A percentile compares a stretch with the other conserved stretches of the same genome.
Conservation (phyloP, 1,140 invertebrate genomes). For the Neodiprion virginianus region DNA sequence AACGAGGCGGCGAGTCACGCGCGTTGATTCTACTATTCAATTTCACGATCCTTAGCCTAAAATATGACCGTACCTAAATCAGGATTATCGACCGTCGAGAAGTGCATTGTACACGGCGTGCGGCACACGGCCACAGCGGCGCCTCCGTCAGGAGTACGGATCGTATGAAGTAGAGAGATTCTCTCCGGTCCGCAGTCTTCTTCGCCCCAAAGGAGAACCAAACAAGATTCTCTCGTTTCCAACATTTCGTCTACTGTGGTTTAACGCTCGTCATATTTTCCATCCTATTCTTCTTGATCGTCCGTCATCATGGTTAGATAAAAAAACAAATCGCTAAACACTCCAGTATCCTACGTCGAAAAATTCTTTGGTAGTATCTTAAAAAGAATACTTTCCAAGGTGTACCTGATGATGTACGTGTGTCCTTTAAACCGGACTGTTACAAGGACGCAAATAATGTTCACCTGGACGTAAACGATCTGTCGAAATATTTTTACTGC, state of each 20-base stretch:
- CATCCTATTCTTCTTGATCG: too few relatives aligned
- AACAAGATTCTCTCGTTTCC: neutral
- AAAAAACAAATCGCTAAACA: too few relatives aligned
- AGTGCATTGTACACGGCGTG: slow-evolving; percentile 17
- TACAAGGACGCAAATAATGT: neutral
- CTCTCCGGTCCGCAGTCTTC: neutral
- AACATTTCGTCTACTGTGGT: neutral
- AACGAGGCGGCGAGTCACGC: slow-evolving; percentile 19
- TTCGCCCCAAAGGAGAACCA: neutral
- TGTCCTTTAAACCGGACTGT: neutral
- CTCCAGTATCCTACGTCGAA: too few relatives aligned
- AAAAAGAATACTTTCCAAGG: neutral
- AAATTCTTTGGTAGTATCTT: too few relatives aligned
- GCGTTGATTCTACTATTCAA: slow-evolving; percentile 48
- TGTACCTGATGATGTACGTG: neutral
- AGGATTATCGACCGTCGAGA: slow-evolving; percentile 42
- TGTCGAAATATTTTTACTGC: neutral
- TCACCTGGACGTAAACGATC: neutral
- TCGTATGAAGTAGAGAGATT: too few relatives aligned
- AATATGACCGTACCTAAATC: slow-evolving; percentile 48
- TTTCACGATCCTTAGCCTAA: slow-evolving; percentile 49
- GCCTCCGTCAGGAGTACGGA: neutral
- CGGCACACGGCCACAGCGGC: neutral
- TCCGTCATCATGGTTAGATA: too few relatives aligned
- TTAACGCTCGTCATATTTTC: too few relatives aligned